phyloP scores from a whole-genome alignment of 2,888 invertebrate genomes.

The Stenodema calcarata region DNA sequence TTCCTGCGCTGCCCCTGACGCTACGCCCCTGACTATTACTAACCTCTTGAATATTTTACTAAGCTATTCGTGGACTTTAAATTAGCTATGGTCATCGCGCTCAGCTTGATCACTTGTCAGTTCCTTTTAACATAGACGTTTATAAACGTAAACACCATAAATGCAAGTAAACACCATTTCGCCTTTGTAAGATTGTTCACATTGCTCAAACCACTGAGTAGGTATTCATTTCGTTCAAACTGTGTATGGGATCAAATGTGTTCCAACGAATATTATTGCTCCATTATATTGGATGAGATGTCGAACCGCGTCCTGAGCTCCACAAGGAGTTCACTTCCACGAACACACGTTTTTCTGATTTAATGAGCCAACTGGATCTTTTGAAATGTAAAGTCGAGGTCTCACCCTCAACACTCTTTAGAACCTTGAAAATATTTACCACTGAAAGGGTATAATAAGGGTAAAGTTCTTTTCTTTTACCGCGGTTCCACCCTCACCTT shows the following conservation, averaged over 20 bases:
- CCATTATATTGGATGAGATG: neutral
- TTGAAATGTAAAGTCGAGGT: neutral
- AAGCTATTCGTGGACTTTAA: too few species aligned
- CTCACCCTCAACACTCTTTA: neutral
- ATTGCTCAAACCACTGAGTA: too few species aligned
- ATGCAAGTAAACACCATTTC: too few species aligned
- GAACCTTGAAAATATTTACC: neutral
- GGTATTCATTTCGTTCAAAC: too few species aligned
- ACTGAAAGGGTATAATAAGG: constrained; percentile 33
- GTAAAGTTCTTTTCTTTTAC: constrained; percentile 29
- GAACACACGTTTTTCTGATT: neutral
- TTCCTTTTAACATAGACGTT: too few species aligned
- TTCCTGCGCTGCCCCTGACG: too few species aligned
- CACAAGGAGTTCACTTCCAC: neutral
- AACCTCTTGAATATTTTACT: too few species aligned
- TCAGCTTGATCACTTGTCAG: too few species aligned
- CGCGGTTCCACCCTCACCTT: neutral
- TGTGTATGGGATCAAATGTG: neutral
- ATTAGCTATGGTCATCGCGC: too few species aligned
- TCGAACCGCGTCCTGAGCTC: neutral
- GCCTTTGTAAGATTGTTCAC: too few species aligned
- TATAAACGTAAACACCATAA: too few species aligned
- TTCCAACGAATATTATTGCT: neutral
- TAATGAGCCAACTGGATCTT: constrained; percentile 13
- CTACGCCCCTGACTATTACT: too few species aligned